Conservation (phyloP, 2,113 vertebrate genomes). For the Crypturellus undulatus region DNA sequence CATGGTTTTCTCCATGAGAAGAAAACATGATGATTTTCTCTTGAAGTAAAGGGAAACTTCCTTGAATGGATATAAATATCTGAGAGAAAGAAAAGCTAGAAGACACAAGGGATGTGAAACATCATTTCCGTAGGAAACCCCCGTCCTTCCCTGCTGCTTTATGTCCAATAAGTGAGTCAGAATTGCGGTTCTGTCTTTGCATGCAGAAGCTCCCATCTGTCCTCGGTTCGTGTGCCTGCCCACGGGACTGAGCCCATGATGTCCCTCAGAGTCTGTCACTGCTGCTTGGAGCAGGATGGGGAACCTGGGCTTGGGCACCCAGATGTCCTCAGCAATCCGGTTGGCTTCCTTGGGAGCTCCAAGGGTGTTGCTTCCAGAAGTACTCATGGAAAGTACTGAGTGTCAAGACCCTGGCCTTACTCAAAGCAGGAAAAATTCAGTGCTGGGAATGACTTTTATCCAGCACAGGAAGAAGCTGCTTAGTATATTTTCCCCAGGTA, state of each 20-base stretch:
- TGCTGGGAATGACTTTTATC: neutral
- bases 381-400: neutral
- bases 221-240: neutral
- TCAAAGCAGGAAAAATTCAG: neutral
- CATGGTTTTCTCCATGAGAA: neutral
- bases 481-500: neutral
- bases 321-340: neutral
- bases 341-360: neutral
- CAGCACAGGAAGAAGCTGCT: neutral
- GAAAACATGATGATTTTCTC: neutral
- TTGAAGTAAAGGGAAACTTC: neutral
- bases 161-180: neutral
- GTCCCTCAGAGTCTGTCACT: neutral
- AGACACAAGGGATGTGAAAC: neutral
- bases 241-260: accelerated
- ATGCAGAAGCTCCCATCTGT: neutral
- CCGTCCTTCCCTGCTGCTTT: neutral
- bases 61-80: neutral
- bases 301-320: neutral
- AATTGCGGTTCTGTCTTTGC: neutral
- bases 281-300: neutral
- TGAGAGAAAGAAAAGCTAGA: neutral
- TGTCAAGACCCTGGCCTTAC: neutral
- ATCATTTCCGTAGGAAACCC: neutral
- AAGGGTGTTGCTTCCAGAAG: neutral